These are phyloP conservation scores for Cepaea hortensis DNA, from an alignment of 2,888 invertebrate species.

Conservation along the genomic window DNA sequence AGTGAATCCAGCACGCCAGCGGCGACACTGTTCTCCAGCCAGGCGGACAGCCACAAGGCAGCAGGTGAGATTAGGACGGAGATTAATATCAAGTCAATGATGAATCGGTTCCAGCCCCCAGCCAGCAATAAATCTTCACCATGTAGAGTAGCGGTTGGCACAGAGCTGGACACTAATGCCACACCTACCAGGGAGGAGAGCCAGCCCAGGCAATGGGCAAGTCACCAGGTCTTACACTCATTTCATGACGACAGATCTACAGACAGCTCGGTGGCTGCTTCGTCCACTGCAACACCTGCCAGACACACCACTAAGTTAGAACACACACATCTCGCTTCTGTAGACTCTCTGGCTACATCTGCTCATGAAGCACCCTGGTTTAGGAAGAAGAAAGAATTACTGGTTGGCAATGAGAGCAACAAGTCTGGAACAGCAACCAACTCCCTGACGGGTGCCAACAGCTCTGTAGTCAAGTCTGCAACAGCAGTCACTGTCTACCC, in stretches of 20 bases:
- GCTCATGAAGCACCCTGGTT: conserved; percentile 49
- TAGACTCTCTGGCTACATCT: background rate
- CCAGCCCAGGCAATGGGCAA: conserved; percentile 59
- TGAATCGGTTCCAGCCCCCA: conserved; percentile 32
- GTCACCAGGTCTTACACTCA: conserved; percentile 63
- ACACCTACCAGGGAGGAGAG: conserved; percentile 66
- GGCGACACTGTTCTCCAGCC: background rate
- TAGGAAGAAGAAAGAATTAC: conserved; percentile 42
- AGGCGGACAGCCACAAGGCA: background rate
- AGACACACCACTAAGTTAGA: conserved; percentile 21
- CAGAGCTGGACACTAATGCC: conserved; percentile 8
- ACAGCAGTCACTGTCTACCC: background rate
- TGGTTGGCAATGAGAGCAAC: background rate
- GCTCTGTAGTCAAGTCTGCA: conserved; percentile 14
- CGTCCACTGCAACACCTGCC: background rate
- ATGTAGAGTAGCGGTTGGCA: background rate
- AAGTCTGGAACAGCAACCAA: background rate
- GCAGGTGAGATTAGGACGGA: background rate
- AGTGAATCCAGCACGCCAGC: background rate
- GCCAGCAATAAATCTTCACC: background rate
- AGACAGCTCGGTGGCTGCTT: background rate
- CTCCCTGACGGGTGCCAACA: background rate
- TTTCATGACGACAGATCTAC: conserved; percentile 5
- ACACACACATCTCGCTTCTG: background rate
- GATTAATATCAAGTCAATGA: background rate